Evolutionary conservation across 92 coral and sea anemone species (phyloP), one percentile per base, ranked within the genome.

Genomic region (Porites cylindrica): DNA sequence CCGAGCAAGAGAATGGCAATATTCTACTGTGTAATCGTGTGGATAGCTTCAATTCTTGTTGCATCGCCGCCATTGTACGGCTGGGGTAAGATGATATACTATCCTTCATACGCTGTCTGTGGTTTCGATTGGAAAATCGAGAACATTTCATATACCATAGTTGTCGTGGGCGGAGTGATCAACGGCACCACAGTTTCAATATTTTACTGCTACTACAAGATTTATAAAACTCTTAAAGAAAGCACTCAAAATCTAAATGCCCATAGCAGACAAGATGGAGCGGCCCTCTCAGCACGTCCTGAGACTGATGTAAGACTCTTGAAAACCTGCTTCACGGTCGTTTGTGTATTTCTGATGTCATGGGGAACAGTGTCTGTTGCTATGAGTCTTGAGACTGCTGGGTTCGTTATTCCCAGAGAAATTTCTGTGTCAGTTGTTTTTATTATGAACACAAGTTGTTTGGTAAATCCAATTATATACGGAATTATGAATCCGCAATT

Each of bases 31-130:
- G n/a, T 71, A 17, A 23, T 70, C 29, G 77, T 89, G 32, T 92
- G 95, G 95, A 18, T 77, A 38, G 75, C 59, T 60, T 87, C 95
- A 5, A 50, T 85, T 8, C 51, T 92, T 14, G 82, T 92, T 2
- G 71, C 91, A 17, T 81, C 90, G 51, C 90, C 94, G 13, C 94
- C 94, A 5, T 75, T 91, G 50, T 88, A 79, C 72, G 94, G 94
- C 29, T 84, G 94, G 94, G 94, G 94, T 3, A 73, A 78, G 74
- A 79, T 91, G 66, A 61, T 21, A 1, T 91, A 84, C 86, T 86
- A 88, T 75, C 61, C 68, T 1, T 53, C 73, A 2, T 82, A 88
- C 87, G 60, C 86, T 72, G 66, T 85, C 71, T 88, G 94, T 51
- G 68, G 92, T 0, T 59, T 91, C 83, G 56, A 19, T 65, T 91